Evolutionary conservation across 2,888 invertebrate genomes (phyloP), one percentile per base, ranked within the genome.

Genomic region (Papilio elwesi): DNA sequence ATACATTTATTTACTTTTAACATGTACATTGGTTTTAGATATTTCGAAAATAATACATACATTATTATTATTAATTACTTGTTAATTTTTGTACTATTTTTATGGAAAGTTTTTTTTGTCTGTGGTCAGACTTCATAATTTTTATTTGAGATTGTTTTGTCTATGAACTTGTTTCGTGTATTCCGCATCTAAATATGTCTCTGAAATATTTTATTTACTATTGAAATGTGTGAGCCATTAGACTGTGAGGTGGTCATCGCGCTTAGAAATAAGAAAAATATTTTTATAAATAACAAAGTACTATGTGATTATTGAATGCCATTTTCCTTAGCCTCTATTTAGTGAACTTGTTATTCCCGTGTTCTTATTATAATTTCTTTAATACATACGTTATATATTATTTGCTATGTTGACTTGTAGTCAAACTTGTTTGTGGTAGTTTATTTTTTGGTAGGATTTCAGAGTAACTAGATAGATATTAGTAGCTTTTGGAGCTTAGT

Each of bases 241-340:
- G 80, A 70, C 83, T 85, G 83, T 86, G 85, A 83, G 79, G 85
- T 82, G 83, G 83, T 83, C 81, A 73, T 64, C 79, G 78, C 79
- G 73, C 68, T 74, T 70, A 74, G 75, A 85, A 84, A 84, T 84
- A 79, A 84, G 76, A 87, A 85, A 74, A 76, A 76, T 81, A 78
- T 79, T 79, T 80, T 84, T 83, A 68, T 80, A 78, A 76, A 72
- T 75, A 80, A 79, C 81, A 81, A 86, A 86, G 78, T 81, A 80
- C 77, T 83, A 86, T 84, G 87, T 89, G 87, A 90, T 88, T 83
- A 79, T 82, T 74, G 81, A 85, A 87, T 87, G 91, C 91, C 91
- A 91, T 91, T 86, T 83, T 75, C 82, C 52, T 83, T 84, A 88
- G 90, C 89, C 88, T 90, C 83, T 90, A 87, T 87, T 43, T 43